Percentiles rank a stretch among this genome's conserved stretches.
These are phyloP conservation scores for Glomeris maerens DNA, from an alignment of 1,140 invertebrate species.

Conservation along the genomic window DNA sequence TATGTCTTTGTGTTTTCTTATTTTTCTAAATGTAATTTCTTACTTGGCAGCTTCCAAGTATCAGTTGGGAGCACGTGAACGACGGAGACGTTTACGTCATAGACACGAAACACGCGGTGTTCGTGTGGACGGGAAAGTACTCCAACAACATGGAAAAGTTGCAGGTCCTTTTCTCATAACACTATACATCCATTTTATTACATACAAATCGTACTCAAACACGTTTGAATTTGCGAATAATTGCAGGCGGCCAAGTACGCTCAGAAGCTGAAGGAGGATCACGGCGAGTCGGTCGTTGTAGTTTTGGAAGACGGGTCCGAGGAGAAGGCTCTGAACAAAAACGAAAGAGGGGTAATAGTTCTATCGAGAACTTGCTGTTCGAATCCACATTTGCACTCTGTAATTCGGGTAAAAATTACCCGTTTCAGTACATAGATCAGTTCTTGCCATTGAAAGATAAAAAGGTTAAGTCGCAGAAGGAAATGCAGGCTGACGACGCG, in stretches of 20 bases:
- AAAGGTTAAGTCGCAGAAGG: conserved; percentile 19
- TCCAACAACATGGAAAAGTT: conserved; percentile 53
- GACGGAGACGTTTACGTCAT: conserved; percentile 75
- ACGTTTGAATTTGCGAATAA: no score
- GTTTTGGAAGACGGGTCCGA: conserved; percentile 72
- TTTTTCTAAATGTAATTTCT: conserved; percentile 12
- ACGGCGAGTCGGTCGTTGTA: conserved; percentile 36
- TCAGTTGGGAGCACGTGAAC: conserved; percentile 65
- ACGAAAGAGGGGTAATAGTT: conserved; percentile 39
- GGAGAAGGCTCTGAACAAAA: conserved; percentile 50
- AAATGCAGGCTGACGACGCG: conserved; percentile 25
- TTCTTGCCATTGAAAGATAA: conserved; percentile 47
- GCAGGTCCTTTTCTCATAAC: conserved; percentile 29
- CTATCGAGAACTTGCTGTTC: no score
- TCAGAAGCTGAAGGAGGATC: conserved; percentile 28
- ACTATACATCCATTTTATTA: conserved; percentile 3
- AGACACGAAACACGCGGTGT: conserved; percentile 48
- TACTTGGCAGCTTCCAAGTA: conserved; percentile 22
- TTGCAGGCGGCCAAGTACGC: conserved; percentile 24
- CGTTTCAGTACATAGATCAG: conserved; percentile 38
- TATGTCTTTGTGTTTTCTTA: background rate
- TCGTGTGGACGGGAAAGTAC: conserved; percentile 67
- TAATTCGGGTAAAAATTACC: background rate
- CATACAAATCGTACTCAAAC: background rate
- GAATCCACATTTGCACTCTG: background rate